Percentiles rank a stretch among this genome's conserved stretches.
These are phyloP conservation scores for Drosophila kanapiae DNA, from an alignment of 1,140 invertebrate species.

Conservation along the genomic window DNA sequence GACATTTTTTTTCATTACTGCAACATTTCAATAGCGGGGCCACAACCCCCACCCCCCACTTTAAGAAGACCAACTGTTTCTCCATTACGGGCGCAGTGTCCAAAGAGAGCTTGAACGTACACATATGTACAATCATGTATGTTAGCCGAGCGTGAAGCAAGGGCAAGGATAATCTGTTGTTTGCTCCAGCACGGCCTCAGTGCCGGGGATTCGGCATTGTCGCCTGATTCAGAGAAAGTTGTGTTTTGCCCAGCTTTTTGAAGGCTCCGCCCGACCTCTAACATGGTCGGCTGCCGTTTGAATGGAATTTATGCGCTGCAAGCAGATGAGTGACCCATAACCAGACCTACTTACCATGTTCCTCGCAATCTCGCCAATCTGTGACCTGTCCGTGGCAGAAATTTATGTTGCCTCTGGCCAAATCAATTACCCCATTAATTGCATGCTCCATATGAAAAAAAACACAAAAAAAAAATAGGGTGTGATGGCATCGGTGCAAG, in stretches of 20 bases:
- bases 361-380: constrained; percentile 22
- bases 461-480: too few species aligned
- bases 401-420: constrained; percentile 54
- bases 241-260: constrained; percentile 48
- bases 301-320: constrained; percentile 71
- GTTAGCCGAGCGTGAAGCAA: constrained; percentile 49
- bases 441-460: constrained; percentile 32
- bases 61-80: constrained; percentile 19
- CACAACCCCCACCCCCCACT: constrained; percentile 27
- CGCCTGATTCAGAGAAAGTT: constrained; percentile 44
- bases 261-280: constrained; percentile 18
- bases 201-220: constrained; percentile 24
- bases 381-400: constrained; percentile 44
- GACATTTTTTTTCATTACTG: constrained; percentile 83
- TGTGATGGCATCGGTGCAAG: constrained; percentile 13
- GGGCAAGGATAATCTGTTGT: constrained; percentile 82
- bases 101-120: constrained; percentile 40
- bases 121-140: not conserved
- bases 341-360: not conserved
- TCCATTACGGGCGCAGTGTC: constrained; percentile 22
- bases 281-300: constrained; percentile 59
- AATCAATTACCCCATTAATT: constrained; percentile 75
- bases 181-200: constrained; percentile 57
- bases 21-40: constrained; percentile 75
- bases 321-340: constrained; percentile 29